These are phyloP conservation scores for Drepana falcataria DNA, from an alignment of 2,888 invertebrate genomes.

Conservation along the genomic window DNA sequence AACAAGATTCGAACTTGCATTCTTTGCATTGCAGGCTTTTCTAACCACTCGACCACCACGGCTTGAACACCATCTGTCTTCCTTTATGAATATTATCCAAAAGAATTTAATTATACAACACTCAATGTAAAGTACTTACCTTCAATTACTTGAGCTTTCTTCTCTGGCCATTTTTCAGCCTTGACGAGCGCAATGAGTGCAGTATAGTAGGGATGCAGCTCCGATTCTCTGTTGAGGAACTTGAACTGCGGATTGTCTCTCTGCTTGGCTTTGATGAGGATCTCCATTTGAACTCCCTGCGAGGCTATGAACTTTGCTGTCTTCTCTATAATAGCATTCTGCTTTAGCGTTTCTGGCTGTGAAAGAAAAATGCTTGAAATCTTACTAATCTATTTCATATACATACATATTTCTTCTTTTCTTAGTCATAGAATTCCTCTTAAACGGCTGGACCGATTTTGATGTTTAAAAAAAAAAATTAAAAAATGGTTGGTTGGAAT, in stretches of 20 bases:
- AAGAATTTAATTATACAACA: too few relatives aligned
- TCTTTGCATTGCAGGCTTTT: too few relatives aligned
- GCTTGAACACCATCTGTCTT: too few relatives aligned
- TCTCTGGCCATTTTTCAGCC: slow-evolving; percentile 63
- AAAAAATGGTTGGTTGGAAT: too few relatives aligned
- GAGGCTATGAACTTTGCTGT: slow-evolving; percentile 92
- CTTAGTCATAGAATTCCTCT: too few relatives aligned
- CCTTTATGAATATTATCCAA: too few relatives aligned
- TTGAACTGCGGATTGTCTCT: slow-evolving; percentile 94
- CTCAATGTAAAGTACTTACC: slow-evolving; percentile 26
- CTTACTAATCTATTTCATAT: too few relatives aligned
- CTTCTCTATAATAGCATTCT: slow-evolving; percentile 96
- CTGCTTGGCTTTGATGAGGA: slow-evolving; percentile 98
- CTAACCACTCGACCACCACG: too few relatives aligned
- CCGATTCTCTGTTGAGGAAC: slow-evolving; percentile 92
- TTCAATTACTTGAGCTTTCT: slow-evolving; percentile 46
- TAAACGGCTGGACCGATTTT: too few relatives aligned
- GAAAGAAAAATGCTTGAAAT: slow-evolving; percentile 19
- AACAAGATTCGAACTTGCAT: too few relatives aligned
- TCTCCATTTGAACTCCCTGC: slow-evolving; percentile 99
- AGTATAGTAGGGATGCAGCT: slow-evolving; percentile 93
- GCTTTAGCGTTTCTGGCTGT: slow-evolving; percentile 92
- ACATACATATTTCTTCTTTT: too few relatives aligned
- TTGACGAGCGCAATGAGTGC: slow-evolving; percentile 76
- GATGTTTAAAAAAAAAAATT: too few relatives aligned